Base-by-base conservation (phyloP, 2,113 vertebrate species). In the Chauna torquata region DNA sequence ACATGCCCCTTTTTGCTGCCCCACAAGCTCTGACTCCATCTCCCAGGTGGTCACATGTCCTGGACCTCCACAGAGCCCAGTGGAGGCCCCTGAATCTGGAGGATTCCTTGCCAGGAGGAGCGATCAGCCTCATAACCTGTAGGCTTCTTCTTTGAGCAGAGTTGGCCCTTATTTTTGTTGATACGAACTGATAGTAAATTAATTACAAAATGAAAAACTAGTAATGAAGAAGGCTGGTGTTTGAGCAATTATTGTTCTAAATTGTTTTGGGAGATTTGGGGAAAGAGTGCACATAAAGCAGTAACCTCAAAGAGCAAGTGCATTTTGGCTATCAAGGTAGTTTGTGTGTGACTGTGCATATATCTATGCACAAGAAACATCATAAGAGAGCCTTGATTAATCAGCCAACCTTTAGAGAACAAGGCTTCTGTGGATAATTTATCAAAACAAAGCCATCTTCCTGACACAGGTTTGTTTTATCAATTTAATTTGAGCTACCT, bases 381-480 rank as follows among this genome's bases (percentile, higher is more conserved):
- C 40, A 54, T 25, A 47, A 71, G 47, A 65, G 32, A 52, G 15
- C 19, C 32, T 78, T 90, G 77, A 95, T 15, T 84, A 69, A 95
- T 88, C 72, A 90, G 47, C 42, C 40, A 83, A 4, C 72, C 68
- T 93, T 94, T 68, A 61, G 17, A 84, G 69, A 81, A 68, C 61
- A 96, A 81, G 52, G 32, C 4, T 92, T 91, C 77, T 71, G 61
- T 71, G 47, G 80, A 40, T 55, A 94, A 82, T 95, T 86, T 86
- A 78, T 94, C 80, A 91, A 90, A 93, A 74, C 52, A 92, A 96
- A 92, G 49, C 40, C 69, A 79, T 82, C 55, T 81, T 76, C 44
- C 55, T 81, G 76, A 28, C 36, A 94, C 59, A 71, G 77, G 44
- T 84, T 84, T 86, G 45, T 27, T 86, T 58, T 64, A 79, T 69